Conservation (phyloP, 2,888 invertebrate species). For the Sclerodermus sp. region DNA sequence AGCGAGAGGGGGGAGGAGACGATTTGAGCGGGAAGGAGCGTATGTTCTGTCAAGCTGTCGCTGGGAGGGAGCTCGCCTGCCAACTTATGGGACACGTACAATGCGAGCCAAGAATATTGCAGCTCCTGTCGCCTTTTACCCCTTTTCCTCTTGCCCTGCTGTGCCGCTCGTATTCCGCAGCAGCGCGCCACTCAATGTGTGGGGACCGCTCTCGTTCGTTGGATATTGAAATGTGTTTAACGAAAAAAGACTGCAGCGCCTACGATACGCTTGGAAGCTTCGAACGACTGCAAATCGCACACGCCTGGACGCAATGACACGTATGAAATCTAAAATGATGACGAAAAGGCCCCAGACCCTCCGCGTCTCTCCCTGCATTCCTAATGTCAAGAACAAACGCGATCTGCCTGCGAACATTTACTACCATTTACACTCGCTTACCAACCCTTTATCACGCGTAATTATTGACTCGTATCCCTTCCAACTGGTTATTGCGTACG, state of each 20-base stretch:
- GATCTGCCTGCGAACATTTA: too few species aligned
- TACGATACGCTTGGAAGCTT: background rate
- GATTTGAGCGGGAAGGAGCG: background rate
- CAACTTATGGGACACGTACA: slow-evolving; percentile 56
- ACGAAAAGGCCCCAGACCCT: too few species aligned
- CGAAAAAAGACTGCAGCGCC: slow-evolving; percentile 21
- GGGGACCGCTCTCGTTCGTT: slow-evolving; percentile 26
- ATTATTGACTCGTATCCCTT: too few species aligned
- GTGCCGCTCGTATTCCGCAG: background rate
- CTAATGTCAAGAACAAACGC: too few species aligned
- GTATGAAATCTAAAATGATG: too few species aligned
- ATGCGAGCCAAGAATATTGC: slow-evolving; percentile 53
- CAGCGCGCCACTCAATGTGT: slow-evolving; percentile 12
- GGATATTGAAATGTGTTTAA: slow-evolving; percentile 48
- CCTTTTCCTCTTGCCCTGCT: slow-evolving; percentile 9
- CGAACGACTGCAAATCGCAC: too few species aligned
- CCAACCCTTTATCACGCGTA: too few species aligned
- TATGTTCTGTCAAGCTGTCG: slow-evolving; percentile 57
- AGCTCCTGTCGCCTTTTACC: slow-evolving; percentile 32
- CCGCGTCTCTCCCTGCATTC: too few species aligned
- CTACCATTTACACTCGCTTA: too few species aligned
- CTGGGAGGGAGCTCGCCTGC: slow-evolving; percentile 51
- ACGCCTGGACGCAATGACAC: too few species aligned
- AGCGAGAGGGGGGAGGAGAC: slow-evolving; percentile 10
- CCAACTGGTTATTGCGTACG: too few species aligned